These are phyloP conservation scores for Apotomis betuletana DNA, from an alignment of 2,888 invertebrate species.

Conservation along the genomic window DNA sequence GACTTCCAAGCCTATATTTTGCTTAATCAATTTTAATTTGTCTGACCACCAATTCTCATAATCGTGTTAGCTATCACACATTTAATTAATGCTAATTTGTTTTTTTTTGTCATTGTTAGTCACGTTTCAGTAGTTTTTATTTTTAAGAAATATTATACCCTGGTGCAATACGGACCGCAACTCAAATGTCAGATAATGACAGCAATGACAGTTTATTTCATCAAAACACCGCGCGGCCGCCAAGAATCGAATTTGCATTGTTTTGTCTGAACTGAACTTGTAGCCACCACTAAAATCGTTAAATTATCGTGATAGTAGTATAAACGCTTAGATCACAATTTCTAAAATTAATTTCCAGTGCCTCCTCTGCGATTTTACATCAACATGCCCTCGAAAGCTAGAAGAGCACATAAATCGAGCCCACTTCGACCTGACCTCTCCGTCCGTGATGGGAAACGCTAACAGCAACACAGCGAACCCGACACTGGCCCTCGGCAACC, in stretches of 20 bases:
- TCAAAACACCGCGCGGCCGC: constrained; percentile 21
- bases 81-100: too few species aligned
- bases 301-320: not conserved
- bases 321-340: not conserved
- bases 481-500: constrained; percentile 54
- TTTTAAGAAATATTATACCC: too few species aligned
- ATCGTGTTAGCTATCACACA: too few species aligned
- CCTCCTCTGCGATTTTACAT: constrained; percentile 90
- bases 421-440: constrained; percentile 92
- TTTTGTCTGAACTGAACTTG: not conserved
- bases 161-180: constrained; percentile 19
- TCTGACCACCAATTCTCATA: too few species aligned
- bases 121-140: too few species aligned
- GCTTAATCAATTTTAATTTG: too few species aligned
- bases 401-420: constrained; percentile 93
- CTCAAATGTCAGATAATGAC: constrained; percentile 3
- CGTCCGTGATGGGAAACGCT: constrained; percentile 81
- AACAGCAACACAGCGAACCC: constrained; percentile 73
- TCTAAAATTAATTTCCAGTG: constrained; percentile 80
- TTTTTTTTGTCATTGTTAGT: too few species aligned
- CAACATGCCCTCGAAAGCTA: constrained; percentile 88
- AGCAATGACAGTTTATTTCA: not conserved
- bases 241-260: constrained; percentile 12
- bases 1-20: too few species aligned
- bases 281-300: not conserved